These are phyloP conservation scores for Cecropterus lyciades DNA, from an alignment of 1,140 invertebrate genomes.

Conservation along the genomic window DNA sequence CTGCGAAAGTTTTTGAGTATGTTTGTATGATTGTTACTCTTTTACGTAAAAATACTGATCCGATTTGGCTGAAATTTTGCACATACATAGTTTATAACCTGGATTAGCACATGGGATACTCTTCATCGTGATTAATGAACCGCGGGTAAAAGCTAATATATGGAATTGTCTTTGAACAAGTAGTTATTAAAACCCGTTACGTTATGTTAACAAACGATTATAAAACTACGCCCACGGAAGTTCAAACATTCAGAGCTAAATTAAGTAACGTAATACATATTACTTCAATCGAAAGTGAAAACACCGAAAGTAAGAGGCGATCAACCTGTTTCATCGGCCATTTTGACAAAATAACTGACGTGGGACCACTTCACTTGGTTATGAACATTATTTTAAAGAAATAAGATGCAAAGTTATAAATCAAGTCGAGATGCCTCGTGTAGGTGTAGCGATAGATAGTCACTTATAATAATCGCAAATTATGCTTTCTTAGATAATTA, in stretches of 20 bases:
- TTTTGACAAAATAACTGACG: slow-evolving; percentile 62
- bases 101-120: no score
- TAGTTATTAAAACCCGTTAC: not conserved
- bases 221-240: slow-evolving; percentile 42
- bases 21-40: no score
- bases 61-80: no score
- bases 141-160: no score
- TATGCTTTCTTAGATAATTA: slow-evolving; percentile 30
- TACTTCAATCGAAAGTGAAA: slow-evolving; percentile 76
- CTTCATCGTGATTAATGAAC: no score
- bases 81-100: no score
- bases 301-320: slow-evolving; percentile 77
- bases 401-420: slow-evolving; percentile 13
- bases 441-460: slow-evolving; percentile 18
- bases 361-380: slow-evolving; percentile 7
- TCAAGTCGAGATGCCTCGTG: slow-evolving; percentile 1
- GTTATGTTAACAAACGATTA: not conserved
- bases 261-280: slow-evolving; percentile 56
- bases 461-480: slow-evolving; percentile 24
- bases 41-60: no score
- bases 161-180: no score
- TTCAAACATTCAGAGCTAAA: slow-evolving; percentile 43
- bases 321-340: slow-evolving; percentile 57
- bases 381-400: not conserved
- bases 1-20: no score